These are phyloP conservation scores for Cryptus viduatorius DNA, from an alignment of 2,888 invertebrate genomes.

Conservation along the genomic window DNA sequence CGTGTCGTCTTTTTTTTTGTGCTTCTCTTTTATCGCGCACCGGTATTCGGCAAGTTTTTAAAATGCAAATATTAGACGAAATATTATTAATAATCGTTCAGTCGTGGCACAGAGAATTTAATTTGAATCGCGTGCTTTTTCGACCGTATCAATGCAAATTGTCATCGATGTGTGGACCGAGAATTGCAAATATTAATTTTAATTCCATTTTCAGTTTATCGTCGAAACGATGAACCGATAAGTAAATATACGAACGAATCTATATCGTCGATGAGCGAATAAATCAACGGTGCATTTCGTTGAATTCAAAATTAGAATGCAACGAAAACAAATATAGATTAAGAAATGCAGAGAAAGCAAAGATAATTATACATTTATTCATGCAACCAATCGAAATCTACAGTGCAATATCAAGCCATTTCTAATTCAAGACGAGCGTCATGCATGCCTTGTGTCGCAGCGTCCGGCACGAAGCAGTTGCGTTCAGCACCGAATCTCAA, in stretches of 20 bases:
- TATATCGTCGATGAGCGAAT: too few species aligned
- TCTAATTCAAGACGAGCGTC: neutral
- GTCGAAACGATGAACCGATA: too few species aligned
- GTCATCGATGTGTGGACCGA: too few species aligned
- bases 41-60: neutral
- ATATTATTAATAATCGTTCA: neutral
- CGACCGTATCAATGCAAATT: too few species aligned
- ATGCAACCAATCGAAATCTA: constrained; percentile 6
- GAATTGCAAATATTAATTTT: too few species aligned
- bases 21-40: neutral
- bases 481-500: constrained; percentile 39
- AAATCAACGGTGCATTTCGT: too few species aligned
- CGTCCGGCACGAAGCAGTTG: neutral
- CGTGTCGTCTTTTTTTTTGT: neutral
- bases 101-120: neutral
- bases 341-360: neutral
- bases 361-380: neutral
- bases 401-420: constrained; percentile 8
- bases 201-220: too few species aligned
- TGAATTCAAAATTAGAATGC: neutral
- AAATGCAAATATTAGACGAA: neutral
- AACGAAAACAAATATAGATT: neutral
- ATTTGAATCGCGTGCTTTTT: too few species aligned
- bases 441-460: neutral
- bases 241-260: too few species aligned